phyloP scores from a whole-genome alignment of 2,888 invertebrate genomes.

The Napeogenes inachia region DNA sequence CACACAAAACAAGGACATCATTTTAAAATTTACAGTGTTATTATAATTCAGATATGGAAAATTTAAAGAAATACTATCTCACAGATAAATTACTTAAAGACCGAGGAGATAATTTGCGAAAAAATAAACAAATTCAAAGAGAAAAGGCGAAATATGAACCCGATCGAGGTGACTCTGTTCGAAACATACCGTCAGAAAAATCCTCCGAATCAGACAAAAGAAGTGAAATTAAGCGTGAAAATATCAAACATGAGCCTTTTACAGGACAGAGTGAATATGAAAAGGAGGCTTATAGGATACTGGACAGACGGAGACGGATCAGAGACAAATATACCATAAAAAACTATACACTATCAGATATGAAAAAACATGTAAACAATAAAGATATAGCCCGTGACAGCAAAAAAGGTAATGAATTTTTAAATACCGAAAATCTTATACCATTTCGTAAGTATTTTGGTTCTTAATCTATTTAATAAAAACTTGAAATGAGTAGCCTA shows the following conservation, averaged over 20 bases:
- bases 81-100: slow-evolving; percentile 30
- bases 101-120: slow-evolving; percentile 32
- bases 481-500: no score
- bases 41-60: slow-evolving; percentile 10
- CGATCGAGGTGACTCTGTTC: slow-evolving; percentile 38
- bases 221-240: not conserved
- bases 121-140: slow-evolving; percentile 15
- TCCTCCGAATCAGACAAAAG: not conserved
- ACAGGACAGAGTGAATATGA: slow-evolving; percentile 1
- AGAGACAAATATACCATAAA: not conserved
- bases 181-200: slow-evolving; percentile 14
- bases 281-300: not conserved
- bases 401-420: not conserved
- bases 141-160: slow-evolving; percentile 20
- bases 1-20: not conserved
- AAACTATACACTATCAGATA: not conserved
- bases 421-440: no score
- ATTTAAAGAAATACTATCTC: not conserved
- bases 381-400: not conserved
- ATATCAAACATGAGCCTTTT: not conserved
- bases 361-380: not conserved
- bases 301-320: not conserved
- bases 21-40: slow-evolving; percentile 17
- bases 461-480: no score
- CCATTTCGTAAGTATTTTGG: no score